These are phyloP conservation scores for Netelia virgata DNA, from an alignment of 2,888 invertebrate species.

Conservation along the genomic window DNA sequence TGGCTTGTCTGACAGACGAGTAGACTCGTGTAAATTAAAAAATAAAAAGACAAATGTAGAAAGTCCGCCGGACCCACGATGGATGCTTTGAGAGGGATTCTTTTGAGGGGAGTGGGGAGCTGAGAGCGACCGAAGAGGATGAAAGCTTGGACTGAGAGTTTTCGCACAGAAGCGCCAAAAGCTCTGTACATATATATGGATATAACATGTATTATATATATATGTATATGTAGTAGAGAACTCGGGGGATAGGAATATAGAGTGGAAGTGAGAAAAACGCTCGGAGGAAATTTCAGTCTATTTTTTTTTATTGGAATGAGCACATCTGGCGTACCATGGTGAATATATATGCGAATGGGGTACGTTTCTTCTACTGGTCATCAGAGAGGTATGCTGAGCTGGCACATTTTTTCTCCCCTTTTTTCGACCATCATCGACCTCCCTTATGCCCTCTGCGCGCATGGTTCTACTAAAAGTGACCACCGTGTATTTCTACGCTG, in stretches of 20 bases:
- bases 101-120: neutral
- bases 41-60: neutral
- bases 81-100: neutral
- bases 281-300: constrained; percentile 60
- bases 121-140: neutral
- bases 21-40: neutral
- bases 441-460: constrained; percentile 28
- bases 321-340: constrained; percentile 76
- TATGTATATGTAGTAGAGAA: no score
- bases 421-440: constrained; percentile 48
- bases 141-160: neutral
- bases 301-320: constrained; percentile 76
- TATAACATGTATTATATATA: neutral
- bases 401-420: constrained; percentile 72
- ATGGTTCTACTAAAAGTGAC: constrained; percentile 31
- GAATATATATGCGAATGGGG: constrained; percentile 30
- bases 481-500: neutral
- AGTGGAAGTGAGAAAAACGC: constrained; percentile 46
- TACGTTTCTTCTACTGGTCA: constrained; percentile 54
- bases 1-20: constrained; percentile 14
- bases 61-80: neutral
- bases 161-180: neutral
- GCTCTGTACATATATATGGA: neutral
- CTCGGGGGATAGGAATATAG: constrained; percentile 11
- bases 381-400: constrained; percentile 74